Conservation (phyloP, 1,140 invertebrate species). For the Sarcophaga bullata region DNA sequence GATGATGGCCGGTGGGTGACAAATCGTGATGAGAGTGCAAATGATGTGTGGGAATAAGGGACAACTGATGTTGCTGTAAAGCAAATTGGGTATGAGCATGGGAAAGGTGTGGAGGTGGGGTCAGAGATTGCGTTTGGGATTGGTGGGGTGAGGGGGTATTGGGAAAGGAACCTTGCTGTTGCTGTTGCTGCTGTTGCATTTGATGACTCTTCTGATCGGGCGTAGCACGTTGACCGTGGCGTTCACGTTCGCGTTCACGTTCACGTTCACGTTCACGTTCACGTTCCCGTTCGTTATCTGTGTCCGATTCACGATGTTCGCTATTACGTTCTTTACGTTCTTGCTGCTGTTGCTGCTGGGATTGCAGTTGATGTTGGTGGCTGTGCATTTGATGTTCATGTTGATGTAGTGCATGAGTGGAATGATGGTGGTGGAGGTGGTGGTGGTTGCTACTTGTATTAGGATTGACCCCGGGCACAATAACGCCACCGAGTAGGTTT, state of each 20-base stretch:
- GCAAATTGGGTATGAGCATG: constrained; percentile 45
- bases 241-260: not conserved
- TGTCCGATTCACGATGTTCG: not conserved
- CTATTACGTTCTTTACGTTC: constrained; percentile 28
- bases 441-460: constrained; percentile 55
- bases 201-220: constrained; percentile 31
- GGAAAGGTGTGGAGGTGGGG: constrained; percentile 37
- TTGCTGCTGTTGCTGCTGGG: constrained; percentile 34
- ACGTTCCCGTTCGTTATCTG: not conserved
- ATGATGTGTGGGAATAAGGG: constrained; percentile 43
- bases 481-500: constrained; percentile 64
- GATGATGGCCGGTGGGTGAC: constrained; percentile 45
- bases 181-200: constrained; percentile 38
- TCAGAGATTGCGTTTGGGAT: constrained; percentile 51
- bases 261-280: not conserved
- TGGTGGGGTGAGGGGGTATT: constrained; percentile 38
- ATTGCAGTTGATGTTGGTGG: constrained; percentile 42
- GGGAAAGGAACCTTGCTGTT: constrained; percentile 35
- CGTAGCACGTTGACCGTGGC: constrained; percentile 13
- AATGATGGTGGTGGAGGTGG: constrained; percentile 50
- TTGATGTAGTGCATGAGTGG: constrained; percentile 39
- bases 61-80: constrained; percentile 43
- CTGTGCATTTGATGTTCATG: constrained; percentile 44
- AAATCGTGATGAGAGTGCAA: constrained; percentile 52
- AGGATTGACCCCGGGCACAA: constrained; percentile 61